These are phyloP conservation scores for Drosophila atripex DNA, from an alignment of 2,888 invertebrate genomes.

Conservation along the genomic window DNA sequence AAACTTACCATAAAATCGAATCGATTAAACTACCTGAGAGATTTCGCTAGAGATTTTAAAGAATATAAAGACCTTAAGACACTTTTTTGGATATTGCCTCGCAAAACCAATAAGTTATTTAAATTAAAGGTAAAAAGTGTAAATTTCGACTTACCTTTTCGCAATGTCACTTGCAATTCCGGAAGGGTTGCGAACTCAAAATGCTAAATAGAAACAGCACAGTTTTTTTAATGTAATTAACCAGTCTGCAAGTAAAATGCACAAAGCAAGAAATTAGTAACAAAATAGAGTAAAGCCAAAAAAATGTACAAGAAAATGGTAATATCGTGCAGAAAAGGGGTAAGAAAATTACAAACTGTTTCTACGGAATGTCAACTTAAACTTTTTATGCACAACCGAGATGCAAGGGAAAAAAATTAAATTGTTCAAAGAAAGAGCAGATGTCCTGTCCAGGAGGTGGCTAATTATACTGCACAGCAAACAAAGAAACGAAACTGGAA, in stretches of 20 bases:
- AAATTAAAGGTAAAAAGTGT: constrained; percentile 1
- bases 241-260: constrained; percentile 67
- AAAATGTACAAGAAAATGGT: constrained; percentile 38
- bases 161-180: constrained; percentile 35
- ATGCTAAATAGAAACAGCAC: constrained; percentile 60
- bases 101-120: neutral
- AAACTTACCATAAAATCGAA: constrained; percentile 27
- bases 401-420: constrained; percentile 12
- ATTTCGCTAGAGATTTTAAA: constrained; percentile 3
- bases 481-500: constrained; percentile 44
- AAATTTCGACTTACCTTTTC: constrained; percentile 13
- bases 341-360: constrained; percentile 77
- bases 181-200: constrained; percentile 42
- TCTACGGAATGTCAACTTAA: constrained; percentile 72
- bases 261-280: constrained; percentile 58
- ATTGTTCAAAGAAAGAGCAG: constrained; percentile 53
- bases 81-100: neutral
- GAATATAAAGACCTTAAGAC: neutral
- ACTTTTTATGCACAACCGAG: constrained; percentile 65
- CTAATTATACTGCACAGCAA: constrained; percentile 73
- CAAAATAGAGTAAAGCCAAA: constrained; percentile 44
- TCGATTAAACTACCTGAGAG: constrained; percentile 18
- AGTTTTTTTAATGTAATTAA: constrained; percentile 70
- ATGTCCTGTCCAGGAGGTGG: constrained; percentile 55
- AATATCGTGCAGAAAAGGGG: constrained; percentile 42